Evolutionary conservation across 2,113 vertebrate genomes (phyloP).

Genomic region (Ranitomeya variabilis): DNA sequence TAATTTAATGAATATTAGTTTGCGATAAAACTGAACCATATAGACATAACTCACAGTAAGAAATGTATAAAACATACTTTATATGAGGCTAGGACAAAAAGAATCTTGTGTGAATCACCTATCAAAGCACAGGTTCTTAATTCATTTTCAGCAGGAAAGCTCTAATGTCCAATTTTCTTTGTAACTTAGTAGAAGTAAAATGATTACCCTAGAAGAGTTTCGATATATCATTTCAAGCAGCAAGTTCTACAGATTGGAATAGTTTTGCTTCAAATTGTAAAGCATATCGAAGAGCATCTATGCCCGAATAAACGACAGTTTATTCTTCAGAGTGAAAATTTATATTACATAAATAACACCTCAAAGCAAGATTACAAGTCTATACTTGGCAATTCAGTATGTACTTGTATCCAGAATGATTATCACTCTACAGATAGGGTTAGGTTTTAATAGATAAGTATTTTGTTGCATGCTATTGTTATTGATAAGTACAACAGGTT

Average conservation of each 20-base stretch:
- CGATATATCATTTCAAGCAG: constrained; percentile 35
- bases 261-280: constrained; percentile 19
- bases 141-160: constrained; percentile 20
- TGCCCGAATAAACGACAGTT: constrained; percentile 22
- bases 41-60: constrained; percentile 6
- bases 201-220: constrained; percentile 31
- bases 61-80: constrained; percentile 31
- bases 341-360: constrained; percentile 43
- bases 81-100: constrained; percentile 34
- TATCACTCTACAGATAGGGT: not conserved
- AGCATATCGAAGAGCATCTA: constrained; percentile 27
- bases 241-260: constrained; percentile 31
- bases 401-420: not conserved
- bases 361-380: constrained; percentile 26
- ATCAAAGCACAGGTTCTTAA: not conserved
- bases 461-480: constrained; percentile 13
- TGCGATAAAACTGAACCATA: constrained; percentile 20
- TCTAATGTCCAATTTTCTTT: constrained; percentile 45
- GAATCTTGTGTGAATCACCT: constrained; percentile 30
- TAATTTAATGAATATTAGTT: constrained; percentile 47
- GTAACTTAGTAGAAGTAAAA: constrained; percentile 36
- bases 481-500: not conserved
- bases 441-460: constrained; percentile 25
- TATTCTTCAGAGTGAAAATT: constrained; percentile 15
- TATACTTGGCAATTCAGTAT: not conserved